A percentile compares a stretch with the other conserved stretches of the same genome.
phyloP scores from a whole-genome alignment of 1,140 invertebrate species.

The Micrasema minimum region DNA sequence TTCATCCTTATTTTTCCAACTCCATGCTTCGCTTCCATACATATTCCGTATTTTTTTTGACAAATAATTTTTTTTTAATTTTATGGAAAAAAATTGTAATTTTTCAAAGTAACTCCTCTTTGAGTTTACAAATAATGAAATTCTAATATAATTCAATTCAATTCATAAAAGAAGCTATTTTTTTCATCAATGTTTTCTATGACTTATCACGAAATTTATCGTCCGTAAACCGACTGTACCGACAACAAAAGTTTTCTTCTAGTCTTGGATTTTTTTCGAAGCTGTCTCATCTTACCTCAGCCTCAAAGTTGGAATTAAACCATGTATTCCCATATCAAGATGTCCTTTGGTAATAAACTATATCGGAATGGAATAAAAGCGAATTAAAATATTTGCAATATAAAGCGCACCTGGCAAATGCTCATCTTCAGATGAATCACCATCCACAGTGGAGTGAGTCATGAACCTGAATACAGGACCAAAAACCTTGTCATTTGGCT shows the following conservation, averaged over 20 bases:
- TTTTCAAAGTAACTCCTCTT: too few species aligned
- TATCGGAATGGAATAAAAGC: neutral
- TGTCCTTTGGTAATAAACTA: neutral
- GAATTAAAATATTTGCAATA: too few species aligned
- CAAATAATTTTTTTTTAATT: neutral
- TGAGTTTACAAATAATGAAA: too few species aligned
- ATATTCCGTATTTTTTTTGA: neutral
- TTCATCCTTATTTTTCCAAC: too few species aligned
- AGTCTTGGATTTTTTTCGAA: neutral
- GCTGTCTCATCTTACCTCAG: neutral
- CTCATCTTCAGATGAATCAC: slow-evolving; percentile 1
- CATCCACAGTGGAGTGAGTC: slow-evolving; percentile 9
- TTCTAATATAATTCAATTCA: neutral
- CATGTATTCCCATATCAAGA: neutral
- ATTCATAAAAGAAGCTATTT: neutral
- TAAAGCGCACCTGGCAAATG: slow-evolving; percentile 2
- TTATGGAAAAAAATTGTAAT: neutral
- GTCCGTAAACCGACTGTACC: neutral
- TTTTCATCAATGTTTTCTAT: neutral
- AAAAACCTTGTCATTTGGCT: slow-evolving; percentile 21
- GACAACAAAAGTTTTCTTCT: neutral
- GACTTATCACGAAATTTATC: neutral
- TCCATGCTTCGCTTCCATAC: too few species aligned
- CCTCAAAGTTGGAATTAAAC: neutral
- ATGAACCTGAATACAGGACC: slow-evolving; percentile 16